Evolutionary conservation across 2,888 invertebrate genomes (phyloP).

Genomic region (Chrysodeixis includens): DNA sequence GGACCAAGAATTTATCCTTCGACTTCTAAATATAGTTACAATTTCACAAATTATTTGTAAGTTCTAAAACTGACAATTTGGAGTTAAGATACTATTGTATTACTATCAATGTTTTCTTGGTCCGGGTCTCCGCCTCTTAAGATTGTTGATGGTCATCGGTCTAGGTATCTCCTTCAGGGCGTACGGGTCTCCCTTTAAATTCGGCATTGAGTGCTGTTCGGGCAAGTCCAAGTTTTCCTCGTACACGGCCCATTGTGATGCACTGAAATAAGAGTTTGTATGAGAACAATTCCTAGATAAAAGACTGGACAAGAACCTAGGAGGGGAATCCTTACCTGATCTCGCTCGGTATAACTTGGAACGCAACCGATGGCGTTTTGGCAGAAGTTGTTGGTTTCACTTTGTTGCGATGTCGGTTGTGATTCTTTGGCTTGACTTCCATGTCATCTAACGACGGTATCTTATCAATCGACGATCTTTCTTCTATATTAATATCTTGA

Average conservation of each 20-base stretch:
- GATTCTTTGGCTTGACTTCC: constrained; percentile 58
- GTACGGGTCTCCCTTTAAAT: constrained; percentile 78
- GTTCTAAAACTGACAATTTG: background rate
- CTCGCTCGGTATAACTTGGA: constrained; percentile 87
- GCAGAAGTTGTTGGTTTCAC: constrained; percentile 71
- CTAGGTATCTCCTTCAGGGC: constrained; percentile 82
- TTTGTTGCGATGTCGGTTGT: constrained; percentile 53
- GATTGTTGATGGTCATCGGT: constrained; percentile 74
- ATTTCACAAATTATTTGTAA: background rate
- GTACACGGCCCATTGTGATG: constrained; percentile 84
- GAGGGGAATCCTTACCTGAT: constrained; percentile 75
- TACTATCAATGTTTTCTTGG: constrained; percentile 37
- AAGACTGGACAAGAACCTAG: no score
- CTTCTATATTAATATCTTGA: constrained; percentile 70
- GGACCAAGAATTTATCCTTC: background rate
- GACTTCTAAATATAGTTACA: no score
- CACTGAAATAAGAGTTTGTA: constrained; percentile 69
- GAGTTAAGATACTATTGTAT: background rate
- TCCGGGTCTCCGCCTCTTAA: constrained; percentile 71
- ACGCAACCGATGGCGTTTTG: constrained; percentile 83
- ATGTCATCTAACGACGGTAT: constrained; percentile 69
- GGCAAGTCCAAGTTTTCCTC: constrained; percentile 79
- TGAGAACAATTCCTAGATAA: background rate
- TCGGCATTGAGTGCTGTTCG: constrained; percentile 78
- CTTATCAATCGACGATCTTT: constrained; percentile 76